Conservation (phyloP, 1,140 invertebrate species). For the Papilio machaon region DNA sequence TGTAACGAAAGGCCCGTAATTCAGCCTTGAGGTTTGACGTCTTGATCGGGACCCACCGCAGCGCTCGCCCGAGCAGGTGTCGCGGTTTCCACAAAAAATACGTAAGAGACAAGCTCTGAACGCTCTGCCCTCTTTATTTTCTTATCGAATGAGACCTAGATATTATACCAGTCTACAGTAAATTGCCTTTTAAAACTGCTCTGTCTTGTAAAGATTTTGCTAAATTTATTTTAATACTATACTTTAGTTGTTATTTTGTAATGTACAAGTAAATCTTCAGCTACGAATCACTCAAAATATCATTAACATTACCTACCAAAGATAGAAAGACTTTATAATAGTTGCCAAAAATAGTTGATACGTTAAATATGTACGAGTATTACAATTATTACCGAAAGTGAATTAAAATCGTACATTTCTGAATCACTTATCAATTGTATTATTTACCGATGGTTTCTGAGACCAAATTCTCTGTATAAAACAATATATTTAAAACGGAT, state of each 20-base stretch:
- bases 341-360: too few species aligned
- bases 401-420: neutral
- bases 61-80: constrained; percentile 75
- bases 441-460: neutral
- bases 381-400: too few species aligned
- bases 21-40: constrained; percentile 80
- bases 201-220: neutral
- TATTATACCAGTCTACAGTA: neutral
- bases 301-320: neutral
- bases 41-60: constrained; percentile 80
- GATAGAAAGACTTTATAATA: too few species aligned
- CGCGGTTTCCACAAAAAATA: constrained; percentile 68
- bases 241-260: neutral
- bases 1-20: constrained; percentile 70
- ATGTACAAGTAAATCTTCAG: neutral
- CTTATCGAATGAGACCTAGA: constrained; percentile 14
- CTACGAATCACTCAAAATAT: neutral
- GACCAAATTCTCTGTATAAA: too few species aligned
- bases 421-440: neutral
- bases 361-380: too few species aligned
- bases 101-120: constrained; percentile 29
- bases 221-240: neutral
- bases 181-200: neutral
- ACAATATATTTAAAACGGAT: too few species aligned
- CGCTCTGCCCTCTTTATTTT: constrained; percentile 18